Percentiles rank a stretch among this genome's conserved stretches.
Conservation (phyloP, 2,888 invertebrate species). For the Eilema griseolum region DNA sequence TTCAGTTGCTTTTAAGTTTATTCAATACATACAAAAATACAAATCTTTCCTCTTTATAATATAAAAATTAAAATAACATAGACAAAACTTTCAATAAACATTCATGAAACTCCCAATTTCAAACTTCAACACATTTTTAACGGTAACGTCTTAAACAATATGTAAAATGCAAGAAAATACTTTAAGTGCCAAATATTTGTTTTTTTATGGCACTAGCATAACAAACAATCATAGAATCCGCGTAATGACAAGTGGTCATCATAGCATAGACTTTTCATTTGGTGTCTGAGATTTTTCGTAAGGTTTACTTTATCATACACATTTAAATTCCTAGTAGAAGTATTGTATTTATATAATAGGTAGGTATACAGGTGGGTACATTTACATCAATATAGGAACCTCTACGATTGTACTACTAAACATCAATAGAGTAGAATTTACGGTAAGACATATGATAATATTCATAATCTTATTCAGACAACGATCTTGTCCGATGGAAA, state of each 20-base stretch:
- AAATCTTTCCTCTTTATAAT: no score
- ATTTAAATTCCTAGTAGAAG: no score
- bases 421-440: slow-evolving; percentile 5
- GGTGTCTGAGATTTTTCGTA: not conserved
- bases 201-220: not conserved
- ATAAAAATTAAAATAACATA: no score
- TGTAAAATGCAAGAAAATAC: not conserved
- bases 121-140: not conserved
- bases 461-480: slow-evolving; percentile 22
- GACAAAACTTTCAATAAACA: no score
- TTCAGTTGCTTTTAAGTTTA: no score
- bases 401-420: not conserved
- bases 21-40: no score
- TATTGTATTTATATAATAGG: not conserved
- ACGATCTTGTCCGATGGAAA: slow-evolving; percentile 19
- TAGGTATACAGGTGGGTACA: not conserved
- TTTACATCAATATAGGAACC: not conserved
- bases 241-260: not conserved
- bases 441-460: slow-evolving; percentile 17
- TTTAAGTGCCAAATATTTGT: no score
- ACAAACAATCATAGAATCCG: not conserved
- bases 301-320: not conserved
- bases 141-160: not conserved
- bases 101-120: not conserved
- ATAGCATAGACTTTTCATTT: not conserved